Conservation (phyloP, 1,140 invertebrate genomes). For the Aleiodes sp. region DNA sequence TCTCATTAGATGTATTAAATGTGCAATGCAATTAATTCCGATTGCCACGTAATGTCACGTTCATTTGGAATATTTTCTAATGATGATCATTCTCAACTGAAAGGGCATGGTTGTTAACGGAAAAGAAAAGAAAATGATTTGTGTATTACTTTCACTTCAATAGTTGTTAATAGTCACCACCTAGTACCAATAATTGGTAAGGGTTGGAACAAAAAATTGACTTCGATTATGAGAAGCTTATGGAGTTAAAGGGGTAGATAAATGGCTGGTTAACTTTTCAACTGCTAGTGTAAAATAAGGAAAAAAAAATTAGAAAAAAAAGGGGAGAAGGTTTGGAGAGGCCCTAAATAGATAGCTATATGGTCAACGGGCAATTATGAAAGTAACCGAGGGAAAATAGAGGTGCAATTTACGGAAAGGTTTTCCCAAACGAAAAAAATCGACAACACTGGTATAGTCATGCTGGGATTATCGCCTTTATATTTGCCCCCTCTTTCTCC, state of each 20-base stretch:
- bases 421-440: slow-evolving; percentile 13
- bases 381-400: not conserved
- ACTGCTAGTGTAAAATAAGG: not conserved
- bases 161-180: not conserved
- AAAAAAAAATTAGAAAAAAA: slow-evolving; percentile 21
- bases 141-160: not conserved
- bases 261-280: slow-evolving; percentile 29
- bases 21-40: too few species aligned
- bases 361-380: slow-evolving; percentile 9
- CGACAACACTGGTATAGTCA: too few species aligned
- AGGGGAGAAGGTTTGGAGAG: not conserved
- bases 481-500: too few species aligned
- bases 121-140: not conserved
- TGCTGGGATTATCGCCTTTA: too few species aligned
- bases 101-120: too few species aligned
- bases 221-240: slow-evolving; percentile 33
- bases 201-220: slow-evolving; percentile 38
- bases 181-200: slow-evolving; percentile 2
- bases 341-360: not conserved
- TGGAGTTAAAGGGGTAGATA: slow-evolving; percentile 32
- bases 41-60: too few species aligned
- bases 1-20: not conserved
- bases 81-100: too few species aligned
- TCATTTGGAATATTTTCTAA: too few species aligned
- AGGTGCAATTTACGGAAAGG: not conserved